These are phyloP conservation scores for Scaptomyza tumidula DNA, from an alignment of 2,888 invertebrate genomes.

Conservation along the genomic window DNA sequence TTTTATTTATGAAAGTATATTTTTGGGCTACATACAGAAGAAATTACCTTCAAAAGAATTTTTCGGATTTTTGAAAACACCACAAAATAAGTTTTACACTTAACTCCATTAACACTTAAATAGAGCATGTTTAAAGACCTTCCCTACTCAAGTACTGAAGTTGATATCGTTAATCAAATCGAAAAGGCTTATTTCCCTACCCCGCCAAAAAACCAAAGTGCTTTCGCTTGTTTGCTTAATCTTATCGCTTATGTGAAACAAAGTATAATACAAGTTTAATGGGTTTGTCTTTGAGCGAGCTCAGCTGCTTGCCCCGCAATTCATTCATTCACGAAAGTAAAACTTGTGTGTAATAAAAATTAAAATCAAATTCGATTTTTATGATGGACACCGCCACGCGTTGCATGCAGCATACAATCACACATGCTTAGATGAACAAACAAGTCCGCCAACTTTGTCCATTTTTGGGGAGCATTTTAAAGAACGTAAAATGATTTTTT, in stretches of 20 bases:
- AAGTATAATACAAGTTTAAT: conserved; percentile 45
- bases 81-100: too few species aligned
- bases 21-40: background rate
- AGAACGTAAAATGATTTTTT: conserved; percentile 63
- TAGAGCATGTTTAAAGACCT: background rate
- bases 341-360: conserved; percentile 67
- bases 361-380: conserved; percentile 69
- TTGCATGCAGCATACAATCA: conserved; percentile 58
- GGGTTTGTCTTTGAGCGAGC: conserved; percentile 9
- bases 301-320: background rate
- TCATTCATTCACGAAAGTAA: conserved; percentile 67
- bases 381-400: conserved; percentile 47
- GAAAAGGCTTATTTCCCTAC: conserved; percentile 14
- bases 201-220: conserved; percentile 52
- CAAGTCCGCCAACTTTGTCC: conserved; percentile 46
- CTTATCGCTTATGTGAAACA: conserved; percentile 43
- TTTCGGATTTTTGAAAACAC: too few species aligned
- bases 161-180: conserved; percentile 48
- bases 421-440: conserved; percentile 15
- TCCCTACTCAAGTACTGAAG: background rate
- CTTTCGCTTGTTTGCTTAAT: conserved; percentile 72
- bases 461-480: conserved; percentile 35
- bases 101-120: conserved; percentile 5
- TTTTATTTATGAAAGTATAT: background rate
- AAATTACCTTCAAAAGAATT: too few species aligned